phyloP scores from a whole-genome alignment of 1,140 invertebrate genomes.

The Drosophila funebris region DNA sequence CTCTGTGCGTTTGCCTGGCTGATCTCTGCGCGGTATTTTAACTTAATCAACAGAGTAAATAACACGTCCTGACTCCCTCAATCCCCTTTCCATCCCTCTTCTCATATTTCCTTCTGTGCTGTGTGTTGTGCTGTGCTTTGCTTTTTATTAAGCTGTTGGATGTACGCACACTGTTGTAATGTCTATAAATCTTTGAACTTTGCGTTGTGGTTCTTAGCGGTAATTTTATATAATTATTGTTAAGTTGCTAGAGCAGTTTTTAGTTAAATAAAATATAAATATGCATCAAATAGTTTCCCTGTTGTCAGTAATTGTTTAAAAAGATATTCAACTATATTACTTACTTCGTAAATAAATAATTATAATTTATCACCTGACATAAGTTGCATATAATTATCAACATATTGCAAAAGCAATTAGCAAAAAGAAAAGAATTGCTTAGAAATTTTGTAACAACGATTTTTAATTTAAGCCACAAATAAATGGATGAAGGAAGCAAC shows the following conservation, averaged over 20 bases:
- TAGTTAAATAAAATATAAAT: background rate
- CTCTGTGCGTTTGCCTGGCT: conserved; percentile 55
- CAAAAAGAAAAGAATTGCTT: background rate
- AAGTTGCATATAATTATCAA: background rate
- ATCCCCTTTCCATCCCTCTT: background rate
- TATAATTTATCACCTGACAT: too few relatives aligned
- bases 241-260: background rate
- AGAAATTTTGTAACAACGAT: background rate
- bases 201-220: background rate
- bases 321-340: too few relatives aligned
- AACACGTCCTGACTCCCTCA: conserved; percentile 48
- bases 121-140: conserved; percentile 19
- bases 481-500: background rate
- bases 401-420: background rate
- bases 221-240: background rate
- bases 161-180: background rate
- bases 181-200: conserved; percentile 11
- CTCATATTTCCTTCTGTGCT: conserved; percentile 39
- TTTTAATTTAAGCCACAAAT: background rate
- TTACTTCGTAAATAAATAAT: background rate
- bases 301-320: too few relatives aligned
- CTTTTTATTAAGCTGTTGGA: conserved; percentile 14
- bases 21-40: conserved; percentile 75
- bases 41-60: conserved; percentile 82
- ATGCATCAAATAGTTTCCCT: too few relatives aligned